Conservation (phyloP, 2,888 invertebrate species). For the Brachylomia viminalis region DNA sequence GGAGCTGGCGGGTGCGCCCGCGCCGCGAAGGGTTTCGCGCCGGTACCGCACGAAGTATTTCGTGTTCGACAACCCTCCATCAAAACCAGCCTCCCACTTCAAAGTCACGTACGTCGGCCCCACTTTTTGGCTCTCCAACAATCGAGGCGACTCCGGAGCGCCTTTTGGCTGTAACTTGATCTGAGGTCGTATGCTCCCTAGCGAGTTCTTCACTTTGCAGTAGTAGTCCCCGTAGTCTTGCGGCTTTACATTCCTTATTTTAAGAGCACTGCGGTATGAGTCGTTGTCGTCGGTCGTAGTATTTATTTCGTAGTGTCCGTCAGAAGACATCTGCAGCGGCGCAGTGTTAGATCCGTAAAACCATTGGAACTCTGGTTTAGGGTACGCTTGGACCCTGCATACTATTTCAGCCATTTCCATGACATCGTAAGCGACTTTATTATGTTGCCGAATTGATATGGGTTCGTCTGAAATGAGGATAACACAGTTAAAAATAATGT, state of each 20-base stretch:
- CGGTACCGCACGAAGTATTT: conserved; percentile 96
- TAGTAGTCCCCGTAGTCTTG: conserved; percentile 97
- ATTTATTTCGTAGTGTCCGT: conserved; percentile 96
- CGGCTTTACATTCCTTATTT: conserved; percentile 93
- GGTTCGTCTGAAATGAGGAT: conserved; percentile 93
- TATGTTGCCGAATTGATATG: conserved; percentile 95
- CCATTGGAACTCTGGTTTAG: conserved; percentile 98
- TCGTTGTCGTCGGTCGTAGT: conserved; percentile 96
- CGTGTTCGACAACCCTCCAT: conserved; percentile 96
- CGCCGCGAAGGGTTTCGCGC: conserved; percentile 90
- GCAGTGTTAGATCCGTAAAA: conserved; percentile 94
- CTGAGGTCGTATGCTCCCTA: conserved; percentile 94
- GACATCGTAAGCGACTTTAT: conserved; percentile 96
- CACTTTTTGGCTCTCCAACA: conserved; percentile 93
- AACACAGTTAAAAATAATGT: conserved; percentile 29
- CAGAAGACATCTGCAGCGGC: conserved; percentile 94
- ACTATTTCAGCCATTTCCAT: conserved; percentile 96
- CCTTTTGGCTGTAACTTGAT: conserved; percentile 96
- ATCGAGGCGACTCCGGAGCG: conserved; percentile 95
- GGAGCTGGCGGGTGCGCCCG: conserved; percentile 87
- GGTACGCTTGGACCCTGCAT: conserved; percentile 97
- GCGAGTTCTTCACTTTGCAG: conserved; percentile 95
- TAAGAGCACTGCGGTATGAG: conserved; percentile 95
- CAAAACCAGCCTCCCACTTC: conserved; percentile 97
- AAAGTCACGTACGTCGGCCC: conserved; percentile 95